Conservation (phyloP, 2,797 vertebrate genomes). For the Arremon brunneinucha region DNA sequence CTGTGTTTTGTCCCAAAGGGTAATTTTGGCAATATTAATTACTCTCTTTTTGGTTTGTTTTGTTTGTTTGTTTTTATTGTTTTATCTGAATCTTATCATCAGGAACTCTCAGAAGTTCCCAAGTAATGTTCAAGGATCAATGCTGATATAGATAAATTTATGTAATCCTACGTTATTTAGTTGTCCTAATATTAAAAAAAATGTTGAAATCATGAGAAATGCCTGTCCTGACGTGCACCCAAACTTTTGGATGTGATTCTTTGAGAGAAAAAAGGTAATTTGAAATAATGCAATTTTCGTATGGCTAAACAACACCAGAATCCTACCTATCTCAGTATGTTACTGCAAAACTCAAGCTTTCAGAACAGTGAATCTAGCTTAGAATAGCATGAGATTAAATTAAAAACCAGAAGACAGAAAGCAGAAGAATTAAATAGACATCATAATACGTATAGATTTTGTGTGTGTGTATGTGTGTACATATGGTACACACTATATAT, state of each 20-base stretch:
- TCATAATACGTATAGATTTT: neutral
- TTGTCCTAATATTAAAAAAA: neutral
- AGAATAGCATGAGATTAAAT: neutral
- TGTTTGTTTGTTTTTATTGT: neutral
- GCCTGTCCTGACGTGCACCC: neutral
- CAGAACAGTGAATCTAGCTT: neutral
- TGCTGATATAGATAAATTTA: neutral
- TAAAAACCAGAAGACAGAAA: neutral
- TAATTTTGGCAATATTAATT: neutral
- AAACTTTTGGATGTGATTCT: neutral
- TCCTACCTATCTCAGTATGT: neutral
- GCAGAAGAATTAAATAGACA: neutral
- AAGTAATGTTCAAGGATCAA: neutral
- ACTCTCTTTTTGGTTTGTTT: neutral
- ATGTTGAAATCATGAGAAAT: neutral
- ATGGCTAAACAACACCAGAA: neutral
- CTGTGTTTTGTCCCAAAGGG: neutral
- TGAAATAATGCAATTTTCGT: neutral
- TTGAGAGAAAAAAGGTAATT: neutral
- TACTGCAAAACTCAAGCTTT: neutral
- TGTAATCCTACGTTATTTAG: neutral
- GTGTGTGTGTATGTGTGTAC: rapidly evolving
- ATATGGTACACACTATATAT: neutral
- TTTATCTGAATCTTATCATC: neutral
- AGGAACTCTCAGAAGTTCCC: neutral